Evolutionary conservation across 2,113 vertebrate genomes (phyloP).

Genomic region (Furnarius figulus): DNA sequence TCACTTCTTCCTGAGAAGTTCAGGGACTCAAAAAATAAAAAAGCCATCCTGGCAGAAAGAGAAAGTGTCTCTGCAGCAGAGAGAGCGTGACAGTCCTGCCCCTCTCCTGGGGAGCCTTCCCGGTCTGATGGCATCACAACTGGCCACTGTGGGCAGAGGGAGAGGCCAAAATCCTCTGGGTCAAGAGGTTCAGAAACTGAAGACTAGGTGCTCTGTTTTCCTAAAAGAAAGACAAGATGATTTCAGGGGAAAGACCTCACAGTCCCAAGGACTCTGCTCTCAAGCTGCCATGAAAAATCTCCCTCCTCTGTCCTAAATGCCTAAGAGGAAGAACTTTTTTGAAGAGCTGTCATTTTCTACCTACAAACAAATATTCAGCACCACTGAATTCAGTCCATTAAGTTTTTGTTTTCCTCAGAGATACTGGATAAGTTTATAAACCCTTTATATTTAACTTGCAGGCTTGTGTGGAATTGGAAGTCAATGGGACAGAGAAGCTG

Average conservation of each 20-base stretch:
- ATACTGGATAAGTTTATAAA: neutral
- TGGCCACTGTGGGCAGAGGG: neutral
- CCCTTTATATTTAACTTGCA: neutral
- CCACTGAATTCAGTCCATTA: neutral
- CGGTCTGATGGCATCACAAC: neutral
- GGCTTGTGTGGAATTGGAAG: neutral
- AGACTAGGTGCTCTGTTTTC: neutral
- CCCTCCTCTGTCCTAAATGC: neutral
- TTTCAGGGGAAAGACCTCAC: neutral
- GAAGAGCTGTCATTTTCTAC: neutral
- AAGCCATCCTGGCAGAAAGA: neutral
- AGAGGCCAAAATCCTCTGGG: neutral
- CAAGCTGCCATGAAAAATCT: neutral
- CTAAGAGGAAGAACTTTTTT: neutral
- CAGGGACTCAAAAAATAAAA: neutral
- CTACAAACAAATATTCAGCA: neutral
- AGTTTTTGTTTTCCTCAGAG: neutral
- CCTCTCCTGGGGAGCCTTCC: neutral
- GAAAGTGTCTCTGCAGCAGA: neutral
- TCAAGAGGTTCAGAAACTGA: neutral
- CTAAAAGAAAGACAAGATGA: neutral
- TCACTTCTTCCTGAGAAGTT: constrained; percentile 21
- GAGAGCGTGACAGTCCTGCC: rapidly evolving
- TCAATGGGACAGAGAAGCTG: neutral
- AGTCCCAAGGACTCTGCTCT: neutral